Conservation (phyloP, 2,797 vertebrate species). For the Hemibagrus guttatus region DNA sequence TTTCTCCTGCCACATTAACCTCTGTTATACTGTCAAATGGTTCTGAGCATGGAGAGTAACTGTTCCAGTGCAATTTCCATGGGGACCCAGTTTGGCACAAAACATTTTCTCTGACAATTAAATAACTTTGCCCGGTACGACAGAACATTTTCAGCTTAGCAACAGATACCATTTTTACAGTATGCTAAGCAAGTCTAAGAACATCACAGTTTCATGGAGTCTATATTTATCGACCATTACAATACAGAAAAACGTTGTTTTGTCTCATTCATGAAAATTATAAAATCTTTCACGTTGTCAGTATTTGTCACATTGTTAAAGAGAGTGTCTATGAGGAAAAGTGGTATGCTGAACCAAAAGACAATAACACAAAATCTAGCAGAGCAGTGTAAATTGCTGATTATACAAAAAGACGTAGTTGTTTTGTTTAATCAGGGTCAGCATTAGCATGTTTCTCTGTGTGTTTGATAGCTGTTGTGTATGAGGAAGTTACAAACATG, state of each 20-base stretch:
- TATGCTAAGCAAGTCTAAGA: not conserved
- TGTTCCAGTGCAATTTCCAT: not conserved
- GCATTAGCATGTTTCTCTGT: not conserved
- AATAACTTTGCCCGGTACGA: not conserved
- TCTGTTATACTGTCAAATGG: conserved; percentile 22
- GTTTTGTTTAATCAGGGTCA: not conserved
- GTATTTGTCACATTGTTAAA: not conserved
- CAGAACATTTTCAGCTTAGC: not conserved
- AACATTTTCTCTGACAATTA: not conserved
- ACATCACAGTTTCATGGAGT: too few species aligned
- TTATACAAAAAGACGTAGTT: not conserved
- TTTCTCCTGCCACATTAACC: conserved; percentile 2
- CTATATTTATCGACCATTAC: not conserved
- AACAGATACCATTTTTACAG: not conserved
- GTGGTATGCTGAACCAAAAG: too few species aligned
- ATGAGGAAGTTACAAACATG: not conserved
- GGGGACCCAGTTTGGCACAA: not conserved
- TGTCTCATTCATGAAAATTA: not conserved
- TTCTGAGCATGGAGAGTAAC: not conserved
- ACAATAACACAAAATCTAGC: not conserved
- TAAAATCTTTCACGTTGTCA: not conserved
- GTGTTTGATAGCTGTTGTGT: not conserved
- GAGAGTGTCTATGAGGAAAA: not conserved
- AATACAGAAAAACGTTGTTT: not conserved
- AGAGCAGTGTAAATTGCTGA: not conserved